Evolutionary conservation across 2,888 invertebrate genomes (phyloP), one percentile per base, ranked within the genome.

Genomic region (Leptopterna dolabrata): DNA sequence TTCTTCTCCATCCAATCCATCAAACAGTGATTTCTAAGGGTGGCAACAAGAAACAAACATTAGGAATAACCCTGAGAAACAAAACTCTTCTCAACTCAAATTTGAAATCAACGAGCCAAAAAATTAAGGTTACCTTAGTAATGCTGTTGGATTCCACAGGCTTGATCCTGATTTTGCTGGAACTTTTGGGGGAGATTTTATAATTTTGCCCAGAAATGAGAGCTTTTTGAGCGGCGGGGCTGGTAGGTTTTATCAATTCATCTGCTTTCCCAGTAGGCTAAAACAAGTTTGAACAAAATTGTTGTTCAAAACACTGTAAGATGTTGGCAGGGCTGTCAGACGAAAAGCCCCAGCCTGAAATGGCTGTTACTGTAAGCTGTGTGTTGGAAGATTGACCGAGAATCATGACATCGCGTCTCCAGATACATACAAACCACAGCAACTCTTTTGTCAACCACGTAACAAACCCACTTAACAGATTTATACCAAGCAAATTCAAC

Each of bases 1-100:
- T 47, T 96, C 96, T 13, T 95, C 95, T 90, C 97, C 97, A 89
- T 96, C 96, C 0, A 97, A 92, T 0, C 97, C 97, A 91, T 97
- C 97, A 92, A 98, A 98, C 0, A 98, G 92, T 0, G 95, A 95
- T 91, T 96, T 96, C 94, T 95, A 70, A 7, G 76, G n/a, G 45
- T 36, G 30, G 19, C 7, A 41, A 73, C 70, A 36, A 73, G 73
- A 86, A 1, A 36, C n/a, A 3, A 29, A 83, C 0, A 84, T 71
- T n/a, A n/a, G n/a, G n/a, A n/a, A 14, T n/a, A n/a, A n/a, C n/a
- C n/a, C n/a, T n/a, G n/a, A n/a, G n/a, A n/a, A n/a, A n/a, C n/a
- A n/a, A n/a, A n/a, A n/a, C n/a, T n/a, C n/a, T n/a, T n/a, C n/a
- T n/a, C n/a, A n/a, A n/a, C n/a, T n/a, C n/a, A n/a, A n/a, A n/a